These are phyloP conservation scores for Pachycephus smyrnensis DNA, from an alignment of 2,888 invertebrate genomes.

Conservation along the genomic window DNA sequence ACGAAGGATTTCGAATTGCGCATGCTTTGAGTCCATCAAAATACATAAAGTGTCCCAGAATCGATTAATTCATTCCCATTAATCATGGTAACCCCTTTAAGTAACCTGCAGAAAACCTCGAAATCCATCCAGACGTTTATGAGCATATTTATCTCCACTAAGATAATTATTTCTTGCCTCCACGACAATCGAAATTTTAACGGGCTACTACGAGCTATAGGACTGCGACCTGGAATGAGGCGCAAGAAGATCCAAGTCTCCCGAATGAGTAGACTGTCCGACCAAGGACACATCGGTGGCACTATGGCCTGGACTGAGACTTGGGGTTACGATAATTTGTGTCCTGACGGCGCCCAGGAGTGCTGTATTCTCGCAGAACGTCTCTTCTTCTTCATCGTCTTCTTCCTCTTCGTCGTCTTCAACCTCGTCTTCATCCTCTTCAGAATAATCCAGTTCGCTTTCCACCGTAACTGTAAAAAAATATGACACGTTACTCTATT, in stretches of 20 bases:
- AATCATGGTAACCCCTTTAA: not conserved
- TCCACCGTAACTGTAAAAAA: slow-evolving; percentile 41
- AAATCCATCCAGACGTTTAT: not conserved
- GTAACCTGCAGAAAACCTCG: not conserved
- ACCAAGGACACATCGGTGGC: slow-evolving; percentile 37
- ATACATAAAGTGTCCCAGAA: not conserved
- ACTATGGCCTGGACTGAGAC: slow-evolving; percentile 43
- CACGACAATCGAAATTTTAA: not conserved
- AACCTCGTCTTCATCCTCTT: slow-evolving; percentile 15
- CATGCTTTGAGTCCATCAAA: not conserved
- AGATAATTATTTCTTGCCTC: not conserved
- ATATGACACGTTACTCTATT: not conserved
- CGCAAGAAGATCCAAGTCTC: slow-evolving; percentile 40
- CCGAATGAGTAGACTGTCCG: slow-evolving; percentile 31
- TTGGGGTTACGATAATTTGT: slow-evolving; percentile 50
- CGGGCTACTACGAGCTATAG: not conserved
- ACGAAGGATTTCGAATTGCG: not conserved
- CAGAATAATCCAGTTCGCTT: slow-evolving; percentile 41
- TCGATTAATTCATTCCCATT: not conserved
- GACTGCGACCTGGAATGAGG: slow-evolving; percentile 39
- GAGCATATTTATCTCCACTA: not conserved
- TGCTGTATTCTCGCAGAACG: slow-evolving; percentile 71
- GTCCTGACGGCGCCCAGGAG: slow-evolving; percentile 68
- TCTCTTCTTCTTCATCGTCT: slow-evolving; percentile 65
- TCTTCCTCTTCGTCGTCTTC: slow-evolving; percentile 56